Base-by-base conservation (phyloP, 2,888 invertebrate species). In the Drosophila tanythrix region DNA sequence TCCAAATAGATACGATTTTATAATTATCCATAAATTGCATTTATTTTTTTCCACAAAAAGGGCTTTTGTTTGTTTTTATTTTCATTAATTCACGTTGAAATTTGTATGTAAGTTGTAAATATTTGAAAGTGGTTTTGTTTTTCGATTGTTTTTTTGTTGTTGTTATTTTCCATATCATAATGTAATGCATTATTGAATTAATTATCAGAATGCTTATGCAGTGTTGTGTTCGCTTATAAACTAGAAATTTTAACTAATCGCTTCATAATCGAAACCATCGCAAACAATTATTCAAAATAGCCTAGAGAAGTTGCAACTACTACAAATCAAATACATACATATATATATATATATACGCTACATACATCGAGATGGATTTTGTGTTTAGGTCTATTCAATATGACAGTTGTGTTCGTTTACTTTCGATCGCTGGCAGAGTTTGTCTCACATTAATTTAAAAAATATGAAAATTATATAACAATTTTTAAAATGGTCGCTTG, bases 271-370 rank as follows among this genome's bases (percentile, higher is more conserved):
- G 82, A 86, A 86, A 86, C 89, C 88, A 87, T 86, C 74, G 78
- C 89, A 82, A 86, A 86, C 89, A 87, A 89, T 86, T 87, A 68
- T 84, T 73, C 60, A 82, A 86, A 87, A 86, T 89, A 86, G 85
- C 89, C 85, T 86, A 86, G 80, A 85, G 77, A 86, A 82, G 88
- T 73, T 89, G 88, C 80, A 88, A 87, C 89, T 86, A 87, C 89
- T 73, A 81, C 70, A 83, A 83, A 81, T 72, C 77, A 87, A 87
- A 82, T 75, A 67, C 62, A 58, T 67, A 51, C 58, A 69, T 66
- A 57, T 43, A 57, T 61, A 63, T 64, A 6, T 21, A 81, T 73
- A 60, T 70, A 51, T 68, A 52, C 51, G 55, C 83, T 88, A 88
- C 83, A 81, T 83, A 88, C 84, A 88, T 84, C 81, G 88, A 84